Evolutionary conservation across 2,797 vertebrate genomes (phyloP).

Genomic region (Halcyon badia): DNA sequence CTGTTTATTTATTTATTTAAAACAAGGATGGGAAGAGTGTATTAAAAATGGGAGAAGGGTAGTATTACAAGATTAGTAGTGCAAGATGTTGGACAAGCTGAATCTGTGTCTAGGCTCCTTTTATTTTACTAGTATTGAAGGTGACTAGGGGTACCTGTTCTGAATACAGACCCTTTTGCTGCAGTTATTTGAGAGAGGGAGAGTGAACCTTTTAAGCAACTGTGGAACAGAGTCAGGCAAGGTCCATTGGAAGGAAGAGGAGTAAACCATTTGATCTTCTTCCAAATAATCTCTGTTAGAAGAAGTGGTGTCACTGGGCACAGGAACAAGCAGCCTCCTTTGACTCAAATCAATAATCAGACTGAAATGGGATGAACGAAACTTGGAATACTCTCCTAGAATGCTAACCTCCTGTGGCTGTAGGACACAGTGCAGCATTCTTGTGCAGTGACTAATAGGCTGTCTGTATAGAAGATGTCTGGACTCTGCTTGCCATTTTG

Average conservation of each 20-base stretch:
- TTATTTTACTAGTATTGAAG: not conserved
- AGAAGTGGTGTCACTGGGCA: not conserved
- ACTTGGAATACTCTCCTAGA: not conserved
- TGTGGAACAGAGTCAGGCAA: not conserved
- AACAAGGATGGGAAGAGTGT: not conserved
- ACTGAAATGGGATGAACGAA: not conserved
- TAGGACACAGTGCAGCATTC: not conserved
- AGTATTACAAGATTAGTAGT: not conserved
- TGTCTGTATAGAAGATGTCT: not conserved
- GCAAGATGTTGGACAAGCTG: not conserved
- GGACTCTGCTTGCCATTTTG: not conserved
- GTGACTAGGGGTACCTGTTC: not conserved
- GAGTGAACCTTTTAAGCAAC: not conserved
- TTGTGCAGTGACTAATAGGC: not conserved
- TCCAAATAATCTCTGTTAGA: not conserved
- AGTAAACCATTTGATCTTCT: not conserved
- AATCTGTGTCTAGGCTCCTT: not conserved
- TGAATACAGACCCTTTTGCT: not conserved
- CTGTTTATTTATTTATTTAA: not conserved
- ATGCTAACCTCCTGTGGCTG: not conserved
- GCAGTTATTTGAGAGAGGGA: not conserved
- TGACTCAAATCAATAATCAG: not conserved
- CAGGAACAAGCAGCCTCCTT: not conserved
- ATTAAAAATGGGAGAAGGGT: not conserved
- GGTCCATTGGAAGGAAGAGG: not conserved